These are phyloP conservation scores for Lasioglossum zephyrum DNA, from an alignment of 2,888 invertebrate species.

Conservation along the genomic window DNA sequence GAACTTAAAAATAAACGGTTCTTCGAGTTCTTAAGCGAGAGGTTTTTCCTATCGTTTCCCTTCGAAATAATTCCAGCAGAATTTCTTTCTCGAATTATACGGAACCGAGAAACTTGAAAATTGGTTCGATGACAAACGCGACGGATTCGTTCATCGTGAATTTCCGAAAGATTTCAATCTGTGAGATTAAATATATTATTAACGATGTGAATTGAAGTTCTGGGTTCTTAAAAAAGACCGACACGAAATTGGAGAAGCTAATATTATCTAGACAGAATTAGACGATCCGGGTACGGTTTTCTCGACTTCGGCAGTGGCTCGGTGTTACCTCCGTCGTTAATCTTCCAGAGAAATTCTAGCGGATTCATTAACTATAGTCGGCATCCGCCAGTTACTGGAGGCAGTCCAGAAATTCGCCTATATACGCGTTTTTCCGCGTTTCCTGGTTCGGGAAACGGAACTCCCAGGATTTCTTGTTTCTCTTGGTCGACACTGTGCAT, in stretches of 20 bases:
- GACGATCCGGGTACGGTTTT: slow-evolving; percentile 47
- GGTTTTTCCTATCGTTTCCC: background rate
- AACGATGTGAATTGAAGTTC: background rate
- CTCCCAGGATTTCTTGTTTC: slow-evolving; percentile 33
- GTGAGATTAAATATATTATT: background rate
- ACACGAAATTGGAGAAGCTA: background rate
- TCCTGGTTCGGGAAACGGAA: slow-evolving; percentile 17
- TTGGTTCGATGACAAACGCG: background rate
- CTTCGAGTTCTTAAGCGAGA: background rate
- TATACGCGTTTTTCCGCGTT: slow-evolving; percentile 39
- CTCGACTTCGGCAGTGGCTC: slow-evolving; percentile 41
- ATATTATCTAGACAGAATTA: slow-evolving; percentile 34
- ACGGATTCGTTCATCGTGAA: background rate
- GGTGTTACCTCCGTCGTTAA: slow-evolving; percentile 70
- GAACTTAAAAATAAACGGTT: background rate
- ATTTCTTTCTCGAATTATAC: background rate
- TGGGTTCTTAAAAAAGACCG: background rate
- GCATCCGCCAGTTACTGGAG: slow-evolving; percentile 59
- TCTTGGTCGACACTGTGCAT: slow-evolving; percentile 33
- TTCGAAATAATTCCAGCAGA: background rate
- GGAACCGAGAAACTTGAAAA: background rate
- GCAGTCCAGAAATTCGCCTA: slow-evolving; percentile 52
- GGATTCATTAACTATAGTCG: slow-evolving; percentile 71
- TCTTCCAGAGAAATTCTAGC: slow-evolving; percentile 65
- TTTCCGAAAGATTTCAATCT: background rate